Evolutionary conservation across 1,140 invertebrate genomes (phyloP).

Genomic region (Drosophila burlai): DNA sequence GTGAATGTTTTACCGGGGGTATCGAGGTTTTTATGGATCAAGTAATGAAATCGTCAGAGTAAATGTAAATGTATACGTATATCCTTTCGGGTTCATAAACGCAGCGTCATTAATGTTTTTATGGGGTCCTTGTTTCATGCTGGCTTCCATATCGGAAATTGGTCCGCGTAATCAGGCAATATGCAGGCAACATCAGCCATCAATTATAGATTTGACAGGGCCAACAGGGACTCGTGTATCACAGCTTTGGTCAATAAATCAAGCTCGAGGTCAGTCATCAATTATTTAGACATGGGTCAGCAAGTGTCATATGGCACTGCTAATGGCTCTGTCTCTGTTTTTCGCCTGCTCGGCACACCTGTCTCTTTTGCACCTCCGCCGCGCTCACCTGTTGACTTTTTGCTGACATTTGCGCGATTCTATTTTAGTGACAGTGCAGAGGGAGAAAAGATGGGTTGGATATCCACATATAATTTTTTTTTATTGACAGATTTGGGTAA

Average conservation of each 20-base stretch:
- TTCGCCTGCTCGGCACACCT: background rate
- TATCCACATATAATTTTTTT: no score
- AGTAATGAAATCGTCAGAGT: slow-evolving; percentile 34
- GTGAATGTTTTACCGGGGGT: slow-evolving; percentile 5
- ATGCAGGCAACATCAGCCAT: slow-evolving; percentile 27
- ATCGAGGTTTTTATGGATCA: slow-evolving; percentile 24
- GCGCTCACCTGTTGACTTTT: slow-evolving; percentile 53
- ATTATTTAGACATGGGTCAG: slow-evolving; percentile 70
- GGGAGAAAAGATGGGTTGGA: background rate
- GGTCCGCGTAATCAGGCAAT: slow-evolving; percentile 26
- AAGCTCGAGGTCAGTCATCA: slow-evolving; percentile 73
- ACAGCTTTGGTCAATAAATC: slow-evolving; percentile 73
- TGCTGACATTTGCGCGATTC: slow-evolving; percentile 36
- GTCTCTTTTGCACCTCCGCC: background rate
- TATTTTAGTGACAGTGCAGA: slow-evolving; percentile 29
- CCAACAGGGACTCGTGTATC: slow-evolving; percentile 9
- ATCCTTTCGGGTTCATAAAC: slow-evolving; percentile 33
- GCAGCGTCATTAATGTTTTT: slow-evolving; percentile 37
- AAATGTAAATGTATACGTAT: background rate
- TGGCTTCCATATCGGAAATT: slow-evolving; percentile 39
- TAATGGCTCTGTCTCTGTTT: slow-evolving; percentile 23
- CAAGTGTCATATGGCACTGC: slow-evolving; percentile 51
- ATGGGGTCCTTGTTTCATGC: slow-evolving; percentile 7
- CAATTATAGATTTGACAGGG: slow-evolving; percentile 47
- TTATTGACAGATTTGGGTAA: no score